Evolutionary conservation across 2,888 invertebrate species (phyloP), one percentile per base, ranked within the genome.

Genomic region (Gnatocerus cornutus): DNA sequence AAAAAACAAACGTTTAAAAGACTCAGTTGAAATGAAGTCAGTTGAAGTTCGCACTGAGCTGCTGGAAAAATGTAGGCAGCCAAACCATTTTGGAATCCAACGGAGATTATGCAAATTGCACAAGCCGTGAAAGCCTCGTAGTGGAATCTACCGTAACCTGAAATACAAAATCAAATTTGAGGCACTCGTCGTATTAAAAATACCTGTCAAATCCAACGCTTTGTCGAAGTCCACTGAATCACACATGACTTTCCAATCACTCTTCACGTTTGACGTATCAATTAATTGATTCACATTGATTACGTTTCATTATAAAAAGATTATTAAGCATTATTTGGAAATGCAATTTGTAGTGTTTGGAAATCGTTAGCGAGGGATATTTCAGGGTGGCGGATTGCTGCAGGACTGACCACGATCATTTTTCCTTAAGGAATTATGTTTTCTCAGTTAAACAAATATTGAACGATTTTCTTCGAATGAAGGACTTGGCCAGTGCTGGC

Each of bases 1-100:
- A 93, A 89, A 74, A 93, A 92, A 0, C 90, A 88, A 78, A 92
- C 90, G 78, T 92, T 93, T 64, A 93, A 87, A 39, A 90, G 86
- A 0, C 93, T 93, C 69, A 92, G 89, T 78, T 92, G 88, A 66
- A 88, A 87, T 0, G 92, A 91, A 7, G 88, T 86, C 7, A 93
- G 86, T 9, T 87, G 78, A 29, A 93, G 87, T 76, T 93, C 93
- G 78, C 92, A 92, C 70, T 89, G 87, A 1, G 92, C 92, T 0
- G 92, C 90, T 0, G 93, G 92, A 52, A 93, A 84, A 33, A 92
- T 89, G 81, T 92, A 93, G 0, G 93, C 91, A 79, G 91, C 88
- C 1, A 90, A 85, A 63, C 90, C 90, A 83, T 90, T 91, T 82
- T 91, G 89, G 48, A 90, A 88, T 16, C 91, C 91, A 0, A 89